phyloP scores from a whole-genome alignment of 2,113 vertebrate species.

The Etia nguti region DNA sequence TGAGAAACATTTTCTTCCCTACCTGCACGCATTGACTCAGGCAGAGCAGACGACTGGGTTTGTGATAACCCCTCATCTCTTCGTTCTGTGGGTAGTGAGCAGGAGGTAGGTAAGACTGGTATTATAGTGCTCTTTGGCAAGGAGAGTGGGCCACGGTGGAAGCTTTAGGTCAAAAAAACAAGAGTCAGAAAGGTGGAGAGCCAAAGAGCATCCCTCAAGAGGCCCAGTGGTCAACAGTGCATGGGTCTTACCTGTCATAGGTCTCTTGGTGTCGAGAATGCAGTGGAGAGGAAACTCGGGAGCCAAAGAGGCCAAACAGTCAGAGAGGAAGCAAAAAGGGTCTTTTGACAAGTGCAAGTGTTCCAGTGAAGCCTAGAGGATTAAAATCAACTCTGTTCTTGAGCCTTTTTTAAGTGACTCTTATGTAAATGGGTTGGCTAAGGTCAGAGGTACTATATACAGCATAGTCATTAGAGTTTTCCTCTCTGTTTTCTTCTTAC shows the following conservation, averaged over 20 bases:
- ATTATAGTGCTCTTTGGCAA: background rate
- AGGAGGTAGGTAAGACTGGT: conserved; percentile 9
- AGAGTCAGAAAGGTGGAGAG: background rate
- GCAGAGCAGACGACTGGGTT: conserved; percentile 19
- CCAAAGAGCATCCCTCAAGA: conserved; percentile 7
- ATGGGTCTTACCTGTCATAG: conserved; percentile 36
- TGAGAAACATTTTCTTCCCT: background rate
- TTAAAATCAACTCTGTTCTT: background rate
- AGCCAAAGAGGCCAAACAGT: conserved; percentile 5
- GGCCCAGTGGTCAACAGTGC: conserved; percentile 24
- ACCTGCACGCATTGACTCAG: background rate
- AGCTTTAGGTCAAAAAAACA: background rate
- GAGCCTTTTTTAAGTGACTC: background rate
- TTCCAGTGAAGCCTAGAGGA: background rate
- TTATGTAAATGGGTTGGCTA: background rate
- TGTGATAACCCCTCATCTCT: conserved; percentile 16
- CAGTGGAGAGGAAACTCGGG: conserved; percentile 32
- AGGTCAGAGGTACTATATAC: background rate
- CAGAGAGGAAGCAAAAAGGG: background rate
- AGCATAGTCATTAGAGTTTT: background rate
- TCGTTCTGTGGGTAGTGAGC: conserved; percentile 19
- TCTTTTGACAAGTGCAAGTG: conserved; percentile 2
- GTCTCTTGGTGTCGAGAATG: conserved; percentile 23
- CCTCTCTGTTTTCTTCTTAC: background rate
- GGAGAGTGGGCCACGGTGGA: background rate